Percentiles rank a stretch among this genome's conserved stretches.
phyloP scores from a whole-genome alignment of 2,113 vertebrate species.

The Scolopax mira region DNA sequence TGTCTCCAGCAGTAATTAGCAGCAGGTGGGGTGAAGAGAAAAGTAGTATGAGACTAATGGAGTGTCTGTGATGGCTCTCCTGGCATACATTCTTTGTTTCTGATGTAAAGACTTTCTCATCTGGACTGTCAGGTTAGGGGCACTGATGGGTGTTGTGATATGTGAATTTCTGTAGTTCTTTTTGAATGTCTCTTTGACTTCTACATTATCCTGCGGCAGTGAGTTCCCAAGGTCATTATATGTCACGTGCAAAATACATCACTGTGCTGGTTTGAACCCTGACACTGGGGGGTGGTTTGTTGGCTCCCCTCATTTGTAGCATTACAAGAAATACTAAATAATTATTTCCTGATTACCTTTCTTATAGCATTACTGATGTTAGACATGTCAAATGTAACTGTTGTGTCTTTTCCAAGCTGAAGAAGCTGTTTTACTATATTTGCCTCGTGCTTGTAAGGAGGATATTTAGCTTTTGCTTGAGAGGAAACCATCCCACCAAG shows the following conservation, averaged over 20 bases:
- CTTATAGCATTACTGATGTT: not conserved
- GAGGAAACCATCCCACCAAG: not conserved
- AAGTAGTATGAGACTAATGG: not conserved
- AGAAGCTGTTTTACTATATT: not conserved
- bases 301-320: not conserved
- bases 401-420: not conserved
- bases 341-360: not conserved
- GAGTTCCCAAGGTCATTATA: not conserved
- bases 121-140: not conserved
- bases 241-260: not conserved
- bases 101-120: not conserved
- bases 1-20: not conserved
- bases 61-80: accelerated
- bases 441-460: not conserved
- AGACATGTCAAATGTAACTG: not conserved
- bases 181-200: not conserved
- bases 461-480: not conserved
- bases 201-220: not conserved
- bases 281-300: not conserved
- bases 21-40: not conserved
- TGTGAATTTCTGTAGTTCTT: not conserved
- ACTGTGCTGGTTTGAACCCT: not conserved
- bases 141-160: not conserved
- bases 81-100: not conserved
- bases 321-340: not conserved